Evolutionary conservation across 2,888 invertebrate species (phyloP).

Genomic region (Perdita meconis): DNA sequence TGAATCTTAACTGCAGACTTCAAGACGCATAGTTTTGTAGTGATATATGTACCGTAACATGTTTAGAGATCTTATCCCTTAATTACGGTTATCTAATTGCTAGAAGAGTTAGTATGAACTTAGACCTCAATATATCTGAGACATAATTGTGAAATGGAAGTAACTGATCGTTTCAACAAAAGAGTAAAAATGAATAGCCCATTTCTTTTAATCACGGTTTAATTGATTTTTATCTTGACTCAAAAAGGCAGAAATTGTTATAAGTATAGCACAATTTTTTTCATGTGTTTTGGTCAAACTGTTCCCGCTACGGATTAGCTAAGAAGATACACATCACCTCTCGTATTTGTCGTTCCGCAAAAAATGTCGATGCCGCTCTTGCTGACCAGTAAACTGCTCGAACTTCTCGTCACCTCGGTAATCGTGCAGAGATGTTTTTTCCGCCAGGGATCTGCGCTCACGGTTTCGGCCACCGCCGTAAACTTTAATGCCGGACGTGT

Average conservation of each 20-base stretch:
- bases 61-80: background rate
- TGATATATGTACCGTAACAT: background rate
- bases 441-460: conserved; percentile 74
- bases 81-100: background rate
- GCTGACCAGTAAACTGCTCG: conserved; percentile 62
- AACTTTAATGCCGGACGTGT: conserved; percentile 65
- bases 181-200: background rate
- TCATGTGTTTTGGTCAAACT: too few species aligned
- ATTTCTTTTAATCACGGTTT: too few species aligned
- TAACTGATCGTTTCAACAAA: background rate
- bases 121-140: background rate
- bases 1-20: conserved; percentile 3
- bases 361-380: conserved; percentile 47
- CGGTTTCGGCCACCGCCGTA: conserved; percentile 71
- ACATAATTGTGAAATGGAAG: background rate
- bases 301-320: background rate
- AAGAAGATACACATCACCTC: conserved; percentile 45
- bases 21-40: background rate
- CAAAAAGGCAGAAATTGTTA: too few species aligned
- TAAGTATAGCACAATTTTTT: too few species aligned
- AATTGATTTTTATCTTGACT: too few species aligned
- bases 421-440: conserved; percentile 65
- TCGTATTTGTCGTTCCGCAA: conserved; percentile 54
- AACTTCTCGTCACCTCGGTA: conserved; percentile 40
- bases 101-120: background rate